A percentile compares a stretch with the other conserved stretches of the same genome.
Conservation (phyloP, 2,888 invertebrate genomes). For the Polymixis lichenea region DNA sequence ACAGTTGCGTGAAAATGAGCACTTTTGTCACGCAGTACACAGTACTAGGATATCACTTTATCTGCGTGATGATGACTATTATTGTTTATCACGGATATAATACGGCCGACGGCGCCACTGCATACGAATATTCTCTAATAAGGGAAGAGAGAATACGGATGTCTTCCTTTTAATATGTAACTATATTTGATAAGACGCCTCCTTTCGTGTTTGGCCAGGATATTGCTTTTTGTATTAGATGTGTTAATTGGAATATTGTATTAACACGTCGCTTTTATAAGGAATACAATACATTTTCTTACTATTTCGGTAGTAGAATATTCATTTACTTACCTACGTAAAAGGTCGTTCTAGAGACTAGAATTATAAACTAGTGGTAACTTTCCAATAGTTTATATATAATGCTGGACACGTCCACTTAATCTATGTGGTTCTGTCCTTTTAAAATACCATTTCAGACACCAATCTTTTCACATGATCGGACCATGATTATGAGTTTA, state of each 20-base stretch:
- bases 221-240: conserved; percentile 63
- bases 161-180: conserved; percentile 45
- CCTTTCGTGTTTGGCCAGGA: conserved; percentile 54
- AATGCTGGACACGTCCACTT: too few relatives aligned
- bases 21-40: conserved; percentile 73
- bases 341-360: neutral
- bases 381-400: neutral
- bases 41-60: conserved; percentile 79
- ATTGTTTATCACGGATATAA: conserved; percentile 79
- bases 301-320: neutral
- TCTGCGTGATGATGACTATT: conserved; percentile 76
- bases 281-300: conserved; percentile 24
- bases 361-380: neutral
- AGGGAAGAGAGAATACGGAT: conserved; percentile 56
- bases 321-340: too few relatives aligned
- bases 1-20: conserved; percentile 74
- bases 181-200: conserved; percentile 36
- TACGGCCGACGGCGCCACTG: conserved; percentile 70
- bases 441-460: too few relatives aligned
- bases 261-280: conserved; percentile 40
- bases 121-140: conserved; percentile 76
- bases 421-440: too few relatives aligned
- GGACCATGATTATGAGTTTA: too few relatives aligned
- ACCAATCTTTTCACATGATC: too few relatives aligned
- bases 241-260: conserved; percentile 62